Evolutionary conservation across 2,888 invertebrate species (phyloP).

Genomic region (Chorisops tibialis): DNA sequence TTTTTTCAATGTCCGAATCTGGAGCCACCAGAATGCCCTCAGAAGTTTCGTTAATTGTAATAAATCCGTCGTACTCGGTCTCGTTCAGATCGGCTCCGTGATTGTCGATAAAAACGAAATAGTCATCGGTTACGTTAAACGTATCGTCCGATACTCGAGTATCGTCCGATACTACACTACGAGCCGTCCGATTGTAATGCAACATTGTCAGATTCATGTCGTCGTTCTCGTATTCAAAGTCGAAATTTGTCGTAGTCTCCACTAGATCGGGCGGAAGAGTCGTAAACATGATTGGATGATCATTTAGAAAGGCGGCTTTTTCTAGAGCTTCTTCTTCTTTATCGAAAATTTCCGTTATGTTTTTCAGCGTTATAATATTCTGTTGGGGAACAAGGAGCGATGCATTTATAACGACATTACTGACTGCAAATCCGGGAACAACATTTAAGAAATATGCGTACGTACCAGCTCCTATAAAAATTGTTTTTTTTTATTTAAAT

Average conservation of each 20-base stretch:
- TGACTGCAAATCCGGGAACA: slow-evolving; percentile 49
- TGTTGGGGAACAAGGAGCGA: slow-evolving; percentile 45
- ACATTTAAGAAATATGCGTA: slow-evolving; percentile 49
- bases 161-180: background rate
- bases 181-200: background rate
- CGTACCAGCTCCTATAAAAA: slow-evolving; percentile 40
- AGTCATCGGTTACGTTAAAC: slow-evolving; percentile 13
- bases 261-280: slow-evolving; percentile 32
- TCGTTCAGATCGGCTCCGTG: background rate
- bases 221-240: slow-evolving; percentile 29
- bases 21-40: slow-evolving; percentile 17
- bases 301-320: slow-evolving; percentile 6
- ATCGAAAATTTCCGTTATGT: slow-evolving; percentile 48
- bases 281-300: slow-evolving; percentile 24
- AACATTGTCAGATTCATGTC: slow-evolving; percentile 5
- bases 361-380: slow-evolving; percentile 44
- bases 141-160: background rate
- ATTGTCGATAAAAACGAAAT: slow-evolving; percentile 4
- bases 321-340: slow-evolving; percentile 40
- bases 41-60: slow-evolving; percentile 10
- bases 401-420: slow-evolving; percentile 50
- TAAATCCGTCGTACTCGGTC: background rate
- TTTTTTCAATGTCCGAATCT: slow-evolving; percentile 7
- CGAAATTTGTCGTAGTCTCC: slow-evolving; percentile 30
- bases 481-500: too few relatives aligned